Base-by-base conservation (phyloP, 1,140 invertebrate species). In the Zaprionus camerounensis region DNA sequence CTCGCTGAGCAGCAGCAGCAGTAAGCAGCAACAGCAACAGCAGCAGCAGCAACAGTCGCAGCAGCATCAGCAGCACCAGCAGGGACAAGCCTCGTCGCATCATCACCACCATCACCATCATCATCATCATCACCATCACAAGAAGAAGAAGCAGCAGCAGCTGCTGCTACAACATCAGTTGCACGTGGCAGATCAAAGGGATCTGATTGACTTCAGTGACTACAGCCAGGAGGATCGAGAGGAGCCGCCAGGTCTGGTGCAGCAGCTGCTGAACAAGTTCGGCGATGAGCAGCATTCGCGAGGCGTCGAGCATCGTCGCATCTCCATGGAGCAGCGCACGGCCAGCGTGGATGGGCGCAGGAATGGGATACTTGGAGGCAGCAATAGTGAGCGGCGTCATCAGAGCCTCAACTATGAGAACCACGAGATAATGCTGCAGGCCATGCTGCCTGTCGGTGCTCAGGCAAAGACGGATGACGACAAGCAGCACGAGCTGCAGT, bases 391-490 rank as follows among this genome's bases (percentile, higher is more conserved):
- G 62, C 80, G 92, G 0, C 79, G 90, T 3, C 88, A 91, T 53
- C 91, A 92, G 75, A 92, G 92, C 58, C 46, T 93, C 4, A 92
- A 92, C 71, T 93, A 93, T 55, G 92, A 92, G 72, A 93, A 93
- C 28, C 92, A 93, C 26, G 92, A 92, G 67, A 92, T 93, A 2
- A 92, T 93, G 78, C 70, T 90, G 1, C 73, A 75, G n/a, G 55
- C 59, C 24, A 67, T 80, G 68, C 31, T 57, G 55, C 76, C 78
- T 24, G 41, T 2, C 5, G 41, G n/a, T 17, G 58, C 63, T 20
- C 46, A 83, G 46, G 56, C 80, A 15, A 88, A 87, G 20, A 91
- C 87, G 11, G 83, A 91, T 4, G 83, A 91, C 36, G 87, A 91
- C 26, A 91, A 92, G 44, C 78, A 92, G 57, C 79, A 90, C 65